phyloP scores from a whole-genome alignment of 2,888 invertebrate genomes.

The Calliphora vomitoria region DNA sequence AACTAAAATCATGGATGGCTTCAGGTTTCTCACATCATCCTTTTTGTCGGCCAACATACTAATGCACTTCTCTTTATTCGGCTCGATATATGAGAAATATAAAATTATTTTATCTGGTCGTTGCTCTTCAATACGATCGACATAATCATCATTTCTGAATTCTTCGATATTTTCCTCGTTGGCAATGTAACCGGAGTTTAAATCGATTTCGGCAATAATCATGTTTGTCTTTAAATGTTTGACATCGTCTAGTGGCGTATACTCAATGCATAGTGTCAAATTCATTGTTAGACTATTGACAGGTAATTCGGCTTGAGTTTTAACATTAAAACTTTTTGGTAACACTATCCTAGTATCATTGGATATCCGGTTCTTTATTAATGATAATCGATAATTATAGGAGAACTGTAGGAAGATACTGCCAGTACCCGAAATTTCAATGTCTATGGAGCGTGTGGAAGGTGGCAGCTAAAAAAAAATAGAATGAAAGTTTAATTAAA shows the following conservation, averaged over 20 bases:
- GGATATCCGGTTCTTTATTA: not conserved
- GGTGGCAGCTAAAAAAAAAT: slow-evolving; percentile 6
- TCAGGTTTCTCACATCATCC: slow-evolving; percentile 26
- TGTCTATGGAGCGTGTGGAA: slow-evolving; percentile 25
- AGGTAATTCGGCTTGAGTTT: not conserved
- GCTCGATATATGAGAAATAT: slow-evolving; percentile 21
- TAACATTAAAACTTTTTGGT: slow-evolving; percentile 11
- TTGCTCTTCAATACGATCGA: slow-evolving; percentile 12
- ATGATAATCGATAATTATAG: not conserved
- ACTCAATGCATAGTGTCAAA: slow-evolving; percentile 29
- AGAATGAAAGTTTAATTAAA: not conserved
- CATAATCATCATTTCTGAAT: not conserved
- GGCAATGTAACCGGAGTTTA: slow-evolving; percentile 23
- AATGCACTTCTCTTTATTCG: slow-evolving; percentile 13
- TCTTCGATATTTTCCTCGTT: not conserved
- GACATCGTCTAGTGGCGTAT: not conserved
- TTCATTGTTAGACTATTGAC: not conserved
- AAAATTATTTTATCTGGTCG: slow-evolving; percentile 8
- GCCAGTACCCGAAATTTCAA: slow-evolving; percentile 16
- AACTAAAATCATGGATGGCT: slow-evolving; percentile 3
- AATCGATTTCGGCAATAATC: slow-evolving; percentile 30
- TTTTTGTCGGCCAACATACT: slow-evolving; percentile 23
- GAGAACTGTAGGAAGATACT: slow-evolving; percentile 35
- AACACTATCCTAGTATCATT: not conserved
- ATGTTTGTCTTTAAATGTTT: slow-evolving; percentile 32